Conservation (phyloP, 2,797 vertebrate species). For the Apogon hyalosoma region DNA sequence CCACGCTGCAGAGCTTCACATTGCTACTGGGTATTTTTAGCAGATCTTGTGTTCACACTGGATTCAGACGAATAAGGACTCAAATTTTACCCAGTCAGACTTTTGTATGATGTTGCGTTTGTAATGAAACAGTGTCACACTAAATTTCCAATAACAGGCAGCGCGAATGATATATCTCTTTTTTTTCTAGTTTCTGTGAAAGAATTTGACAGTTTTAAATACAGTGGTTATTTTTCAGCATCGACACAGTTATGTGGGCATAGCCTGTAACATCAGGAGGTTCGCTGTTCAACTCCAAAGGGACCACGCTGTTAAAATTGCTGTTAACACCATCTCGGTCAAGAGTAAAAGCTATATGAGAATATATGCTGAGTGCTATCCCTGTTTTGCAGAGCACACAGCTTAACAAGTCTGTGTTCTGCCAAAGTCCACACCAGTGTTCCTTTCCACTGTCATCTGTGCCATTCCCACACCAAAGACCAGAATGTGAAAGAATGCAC, state of each 20-base stretch:
- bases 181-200: slow-evolving; percentile 15
- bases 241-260: slow-evolving; percentile 33
- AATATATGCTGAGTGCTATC: slow-evolving; percentile 37
- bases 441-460: slow-evolving; percentile 95
- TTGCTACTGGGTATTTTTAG: slow-evolving; percentile 75
- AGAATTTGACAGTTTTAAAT: slow-evolving; percentile 31
- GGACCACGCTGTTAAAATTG: slow-evolving; percentile 59
- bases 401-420: slow-evolving; percentile 81
- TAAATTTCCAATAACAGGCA: slow-evolving; percentile 40
- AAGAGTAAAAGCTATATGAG: slow-evolving; percentile 42
- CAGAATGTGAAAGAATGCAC: slow-evolving; percentile 82
- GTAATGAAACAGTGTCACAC: slow-evolving; percentile 44
- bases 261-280: slow-evolving; percentile 47
- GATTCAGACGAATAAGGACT: slow-evolving; percentile 62
- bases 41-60: slow-evolving; percentile 69
- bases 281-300: slow-evolving; percentile 36
- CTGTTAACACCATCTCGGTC: slow-evolving; percentile 58
- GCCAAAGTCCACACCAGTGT: slow-evolving; percentile 92
- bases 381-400: slow-evolving; percentile 61
- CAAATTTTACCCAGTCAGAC: slow-evolving; percentile 59
- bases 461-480: slow-evolving; percentile 89
- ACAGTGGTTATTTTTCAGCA: slow-evolving; percentile 39
- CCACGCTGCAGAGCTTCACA: slow-evolving; percentile 41
- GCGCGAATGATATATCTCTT: slow-evolving; percentile 27
- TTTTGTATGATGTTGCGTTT: slow-evolving; percentile 50